These are phyloP conservation scores for Eumerus sabulonum DNA, from an alignment of 2,888 invertebrate genomes.

Conservation along the genomic window DNA sequence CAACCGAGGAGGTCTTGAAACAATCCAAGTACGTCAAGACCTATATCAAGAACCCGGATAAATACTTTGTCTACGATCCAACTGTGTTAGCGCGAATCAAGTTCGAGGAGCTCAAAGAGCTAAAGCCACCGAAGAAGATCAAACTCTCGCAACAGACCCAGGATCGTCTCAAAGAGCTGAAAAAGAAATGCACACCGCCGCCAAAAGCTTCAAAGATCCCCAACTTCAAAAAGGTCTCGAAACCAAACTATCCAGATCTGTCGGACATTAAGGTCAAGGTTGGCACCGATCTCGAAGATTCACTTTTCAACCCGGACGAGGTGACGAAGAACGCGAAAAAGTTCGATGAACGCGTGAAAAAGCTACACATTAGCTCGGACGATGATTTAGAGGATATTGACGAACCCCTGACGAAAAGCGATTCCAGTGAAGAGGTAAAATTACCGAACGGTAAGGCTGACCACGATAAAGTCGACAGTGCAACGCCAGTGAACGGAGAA, in stretches of 20 bases:
- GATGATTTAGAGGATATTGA: slow-evolving; percentile 78
- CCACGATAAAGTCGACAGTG: slow-evolving; percentile 40
- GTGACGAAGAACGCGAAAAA: slow-evolving; percentile 78
- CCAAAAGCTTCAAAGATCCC: slow-evolving; percentile 70
- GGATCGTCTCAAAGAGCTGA: slow-evolving; percentile 72
- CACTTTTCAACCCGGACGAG: slow-evolving; percentile 77
- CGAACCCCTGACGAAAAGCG: slow-evolving; percentile 75
- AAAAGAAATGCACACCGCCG: slow-evolving; percentile 70
- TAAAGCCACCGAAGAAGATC: slow-evolving; percentile 72
- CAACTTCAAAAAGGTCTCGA: slow-evolving; percentile 77
- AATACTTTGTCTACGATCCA: slow-evolving; percentile 78
- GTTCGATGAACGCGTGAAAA: slow-evolving; percentile 78
- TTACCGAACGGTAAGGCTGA: slow-evolving; percentile 16
- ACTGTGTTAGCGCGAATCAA: slow-evolving; percentile 76
- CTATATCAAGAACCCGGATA: slow-evolving; percentile 79
- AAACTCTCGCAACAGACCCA: slow-evolving; percentile 69
- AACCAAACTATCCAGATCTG: slow-evolving; percentile 78
- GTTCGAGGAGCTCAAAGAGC: slow-evolving; percentile 75
- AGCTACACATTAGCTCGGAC: slow-evolving; percentile 76
- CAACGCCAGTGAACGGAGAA: slow-evolving; percentile 61
- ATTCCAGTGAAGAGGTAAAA: slow-evolving; percentile 76
- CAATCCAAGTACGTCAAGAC: slow-evolving; percentile 79
- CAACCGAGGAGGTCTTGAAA: slow-evolving; percentile 78
- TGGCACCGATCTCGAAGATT: slow-evolving; percentile 76
- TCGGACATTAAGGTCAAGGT: slow-evolving; percentile 77